Base-by-base conservation (phyloP, 2,888 invertebrate genomes). In the Xanthorhoe spadicearia region DNA sequence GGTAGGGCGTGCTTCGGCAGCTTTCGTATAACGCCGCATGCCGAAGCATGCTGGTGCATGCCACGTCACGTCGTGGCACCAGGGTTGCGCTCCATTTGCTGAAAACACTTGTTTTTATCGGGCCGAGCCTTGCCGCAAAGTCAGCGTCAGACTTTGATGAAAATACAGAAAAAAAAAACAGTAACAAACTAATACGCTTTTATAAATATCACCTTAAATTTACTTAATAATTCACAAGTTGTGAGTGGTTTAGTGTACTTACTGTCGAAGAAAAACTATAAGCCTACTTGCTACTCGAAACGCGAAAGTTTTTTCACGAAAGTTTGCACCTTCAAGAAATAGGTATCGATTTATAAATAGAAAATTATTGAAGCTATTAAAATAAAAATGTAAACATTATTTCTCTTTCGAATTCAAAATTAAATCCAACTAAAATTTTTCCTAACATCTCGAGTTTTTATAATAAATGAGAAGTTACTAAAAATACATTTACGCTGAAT, bases 401-500 rank as follows among this genome's bases (percentile, higher is more conserved):
- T 50, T 57, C 15, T 15, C 28, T 28, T 59, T 38, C 19, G 9
- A 50, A 49, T 52, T 57, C 7, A 52, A 64, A 49, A 48, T 19
- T 19, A 49, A 50, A 60, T 55, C 8, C 53, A 28, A 28, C 32
- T 32, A 46, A 9, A 10, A 13, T 35, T 57, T 60, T 63, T 28
- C 15, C 58, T 51, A 32, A 60, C 66, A 64, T 56, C 58, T 58
- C 38, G 53, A 53, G 46, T 64, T 61, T 56, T 43, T 59, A 66
- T 63, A 53, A 66, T 56, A 32, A 69, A 65, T 63, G 63, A 64
- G 48, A 66, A 66, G 64, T 28, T 65, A 67, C 65, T 57, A 56
- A 43, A 58, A 64, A 68, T 60, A 68, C 59, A 68, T 71, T 71
- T 53, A 70, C 67, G 51, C 43, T 68, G 66, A 74, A 74, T 72